phyloP scores from a whole-genome alignment of 2,797 vertebrate genomes.

The Meriones psammophilus region DNA sequence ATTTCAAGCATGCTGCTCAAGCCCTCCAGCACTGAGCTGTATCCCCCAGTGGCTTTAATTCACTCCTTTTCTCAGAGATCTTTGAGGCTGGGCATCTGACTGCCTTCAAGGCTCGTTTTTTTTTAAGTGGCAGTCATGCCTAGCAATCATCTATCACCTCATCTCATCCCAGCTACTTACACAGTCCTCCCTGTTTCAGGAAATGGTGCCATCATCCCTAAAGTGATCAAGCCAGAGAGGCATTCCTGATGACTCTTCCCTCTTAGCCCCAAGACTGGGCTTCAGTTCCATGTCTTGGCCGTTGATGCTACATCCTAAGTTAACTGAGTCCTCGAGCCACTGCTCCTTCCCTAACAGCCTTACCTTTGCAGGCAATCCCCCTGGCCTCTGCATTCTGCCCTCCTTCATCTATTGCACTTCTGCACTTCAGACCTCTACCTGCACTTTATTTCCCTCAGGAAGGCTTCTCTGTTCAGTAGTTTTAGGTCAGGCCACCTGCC shows the following conservation, averaged over 20 bases:
- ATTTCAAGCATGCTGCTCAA: not conserved
- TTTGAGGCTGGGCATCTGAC: not conserved
- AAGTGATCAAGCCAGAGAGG: not conserved
- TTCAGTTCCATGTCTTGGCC: not conserved
- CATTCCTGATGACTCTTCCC: not conserved
- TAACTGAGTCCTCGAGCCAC: fast-evolving
- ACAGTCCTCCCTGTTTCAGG: not conserved
- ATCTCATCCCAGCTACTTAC: not conserved
- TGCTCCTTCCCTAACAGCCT: not conserved
- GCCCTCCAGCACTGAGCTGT: not conserved
- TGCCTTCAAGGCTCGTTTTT: not conserved
- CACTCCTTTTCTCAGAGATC: not conserved
- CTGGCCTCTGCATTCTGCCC: not conserved
- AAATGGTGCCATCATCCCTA: not conserved
- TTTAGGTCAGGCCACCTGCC: not conserved
- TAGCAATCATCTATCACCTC: not conserved
- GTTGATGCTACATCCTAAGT: not conserved
- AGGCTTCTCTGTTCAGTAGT: not conserved
- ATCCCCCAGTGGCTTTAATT: not conserved
- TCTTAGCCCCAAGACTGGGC: not conserved
- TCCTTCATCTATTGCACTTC: not conserved
- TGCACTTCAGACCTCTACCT: not conserved
- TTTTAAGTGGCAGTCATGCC: not conserved
- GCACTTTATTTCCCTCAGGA: not conserved
- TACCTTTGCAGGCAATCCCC: not conserved